Conservation (phyloP, 2,113 vertebrate species). For the Petromus typicus region DNA sequence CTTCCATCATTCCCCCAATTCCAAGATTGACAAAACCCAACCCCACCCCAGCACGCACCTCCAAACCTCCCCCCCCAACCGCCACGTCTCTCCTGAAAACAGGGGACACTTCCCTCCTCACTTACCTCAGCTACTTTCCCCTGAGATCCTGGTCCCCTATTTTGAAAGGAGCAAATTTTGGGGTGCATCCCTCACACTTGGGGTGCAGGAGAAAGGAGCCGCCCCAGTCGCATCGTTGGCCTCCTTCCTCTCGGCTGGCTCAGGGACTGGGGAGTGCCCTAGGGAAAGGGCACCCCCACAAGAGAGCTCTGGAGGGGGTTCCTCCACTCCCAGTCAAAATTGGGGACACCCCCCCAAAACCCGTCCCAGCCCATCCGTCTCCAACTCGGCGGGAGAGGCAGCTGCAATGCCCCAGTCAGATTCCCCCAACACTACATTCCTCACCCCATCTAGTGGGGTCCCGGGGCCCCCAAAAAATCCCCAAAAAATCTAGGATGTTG, state of each 20-base stretch:
- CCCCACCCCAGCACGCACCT: conserved; percentile 76
- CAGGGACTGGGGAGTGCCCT: conserved; percentile 78
- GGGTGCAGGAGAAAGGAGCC: conserved; percentile 81
- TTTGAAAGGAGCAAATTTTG: conserved; percentile 81
- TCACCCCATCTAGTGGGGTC: conserved; percentile 82
- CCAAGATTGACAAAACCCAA: conserved; percentile 74
- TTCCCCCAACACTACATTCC: conserved; percentile 84
- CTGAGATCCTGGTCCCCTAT: conserved; percentile 81
- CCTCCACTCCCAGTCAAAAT: conserved; percentile 79
- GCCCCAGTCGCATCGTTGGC: conserved; percentile 83
- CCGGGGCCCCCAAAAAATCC: conserved; percentile 78
- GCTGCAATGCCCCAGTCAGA: conserved; percentile 84
- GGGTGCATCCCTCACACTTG: conserved; percentile 82
- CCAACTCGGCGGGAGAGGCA: conserved; percentile 85
- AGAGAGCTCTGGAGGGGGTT: conserved; percentile 78
- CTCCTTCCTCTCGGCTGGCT: conserved; percentile 82
- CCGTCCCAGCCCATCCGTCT: conserved; percentile 85
- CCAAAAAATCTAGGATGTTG: conserved; percentile 80
- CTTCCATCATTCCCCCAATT: conserved; percentile 68
- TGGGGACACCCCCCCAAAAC: conserved; percentile 82
- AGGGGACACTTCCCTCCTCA: conserved; percentile 81
- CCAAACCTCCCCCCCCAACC: conserved; percentile 78
- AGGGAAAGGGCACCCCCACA: conserved; percentile 77
- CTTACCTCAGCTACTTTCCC: conserved; percentile 85
- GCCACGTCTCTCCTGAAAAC: conserved; percentile 79